Evolutionary conservation across 2,113 vertebrate genomes (phyloP), one percentile per base, ranked within the genome.

Genomic region (Leptobrachium leishanense): DNA sequence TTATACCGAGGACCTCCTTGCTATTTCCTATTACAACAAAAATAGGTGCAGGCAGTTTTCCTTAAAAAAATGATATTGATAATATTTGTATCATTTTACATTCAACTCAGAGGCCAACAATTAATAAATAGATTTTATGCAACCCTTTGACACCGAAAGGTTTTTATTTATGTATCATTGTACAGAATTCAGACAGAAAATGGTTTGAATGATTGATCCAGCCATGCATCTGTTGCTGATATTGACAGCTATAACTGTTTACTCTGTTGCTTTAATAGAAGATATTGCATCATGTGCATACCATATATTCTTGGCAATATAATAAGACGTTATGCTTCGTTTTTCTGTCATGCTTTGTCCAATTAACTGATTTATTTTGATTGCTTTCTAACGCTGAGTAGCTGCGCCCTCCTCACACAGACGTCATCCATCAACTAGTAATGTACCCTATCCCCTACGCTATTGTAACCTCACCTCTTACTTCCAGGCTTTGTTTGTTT

Each of bases 341-440:
- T 65, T 64, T 42, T 50, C 63, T 43, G 70, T 65, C 72, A 66
- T 79, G 59, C 62, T 55, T 44, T 8, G 40, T 46, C 57, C 39
- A 59, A 72, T 72, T 79, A 79, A 79, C 69, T 64, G 40, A 66
- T 43, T 46, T 43, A 53, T 53, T 73, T 67, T 79, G 39, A 81
- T 74, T 68, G 64, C 78, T 81, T 74, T 65, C 78, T 81, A 81
- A 81, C 78, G 42, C 10, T 20, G 66, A 74, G 46, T 68, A 68
- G 63, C 63, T 62, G 10, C 43, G 46, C 53, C 64, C 43, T 59
- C 42, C 20, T 67, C 41, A 20, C 13, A n/a, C 68, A 64, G 43
- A 72, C 43, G 20, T 72, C 71, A 72, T 53, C 57, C 5, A 64
- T 53, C 57, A 67, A 55, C 71, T 73, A 15, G 46, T 72, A 43